Conservation (phyloP, 2,888 invertebrate genomes). For the Platerodrilus igneus region DNA sequence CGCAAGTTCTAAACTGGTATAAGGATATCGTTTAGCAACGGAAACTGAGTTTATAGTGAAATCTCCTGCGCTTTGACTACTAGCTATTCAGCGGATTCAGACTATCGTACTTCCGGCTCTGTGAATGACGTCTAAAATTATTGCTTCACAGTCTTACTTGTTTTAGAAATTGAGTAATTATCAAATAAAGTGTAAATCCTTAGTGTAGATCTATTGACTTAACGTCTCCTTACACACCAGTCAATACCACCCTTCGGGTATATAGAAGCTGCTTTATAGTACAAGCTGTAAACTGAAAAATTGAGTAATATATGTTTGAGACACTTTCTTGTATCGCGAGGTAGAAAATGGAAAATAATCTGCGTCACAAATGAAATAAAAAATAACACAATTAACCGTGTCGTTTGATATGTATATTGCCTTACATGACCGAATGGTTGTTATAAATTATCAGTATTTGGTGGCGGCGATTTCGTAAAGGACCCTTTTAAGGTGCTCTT, state of each 20-base stretch:
- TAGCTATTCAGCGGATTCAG: slow-evolving; percentile 32
- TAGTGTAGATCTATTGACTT: no score
- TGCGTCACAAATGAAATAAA: neutral
- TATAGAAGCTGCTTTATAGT: no score
- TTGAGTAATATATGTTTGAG: neutral
- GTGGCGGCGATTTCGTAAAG: slow-evolving; percentile 21
- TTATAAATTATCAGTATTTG: slow-evolving; percentile 19
- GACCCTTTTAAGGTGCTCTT: slow-evolving; percentile 24
- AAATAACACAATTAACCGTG: slow-evolving; percentile 12
- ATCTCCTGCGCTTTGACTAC: slow-evolving; percentile 38
- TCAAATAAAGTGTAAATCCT: slow-evolving; percentile 22
- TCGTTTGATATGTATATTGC: slow-evolving; percentile 12
- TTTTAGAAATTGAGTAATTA: slow-evolving; percentile 22
- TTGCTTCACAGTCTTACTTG: slow-evolving; percentile 24
- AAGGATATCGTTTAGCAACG: slow-evolving; percentile 34
- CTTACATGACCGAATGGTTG: slow-evolving; percentile 13
- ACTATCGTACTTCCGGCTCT: slow-evolving; percentile 26
- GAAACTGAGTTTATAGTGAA: slow-evolving; percentile 38
- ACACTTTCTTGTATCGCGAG: no score
- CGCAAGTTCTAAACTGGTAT: slow-evolving; percentile 20
- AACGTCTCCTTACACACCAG: neutral
- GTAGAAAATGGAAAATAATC: no score
- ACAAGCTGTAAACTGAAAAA: no score
- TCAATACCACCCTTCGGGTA: neutral
- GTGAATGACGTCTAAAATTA: slow-evolving; percentile 25